These are phyloP conservation scores for Hydraecia micacea DNA, from an alignment of 2,888 invertebrate genomes.

Conservation along the genomic window DNA sequence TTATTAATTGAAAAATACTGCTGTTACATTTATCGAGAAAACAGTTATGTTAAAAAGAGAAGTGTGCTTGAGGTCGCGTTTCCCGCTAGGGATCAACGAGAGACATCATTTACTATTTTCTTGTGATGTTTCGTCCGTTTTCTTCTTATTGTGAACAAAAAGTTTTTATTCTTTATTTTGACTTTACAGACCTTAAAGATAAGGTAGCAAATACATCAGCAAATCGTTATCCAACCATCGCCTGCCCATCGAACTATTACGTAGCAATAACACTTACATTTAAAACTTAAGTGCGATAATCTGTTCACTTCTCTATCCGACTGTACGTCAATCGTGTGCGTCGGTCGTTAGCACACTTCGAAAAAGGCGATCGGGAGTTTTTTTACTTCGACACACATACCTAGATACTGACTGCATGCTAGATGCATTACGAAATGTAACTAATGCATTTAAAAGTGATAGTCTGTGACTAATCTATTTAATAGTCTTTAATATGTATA, in stretches of 20 bases:
- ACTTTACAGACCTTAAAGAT: conserved; percentile 12
- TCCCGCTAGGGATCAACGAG: conserved; percentile 31
- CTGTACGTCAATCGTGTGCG: conserved; percentile 52
- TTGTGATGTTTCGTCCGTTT: not conserved
- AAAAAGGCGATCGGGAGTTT: conserved; percentile 60
- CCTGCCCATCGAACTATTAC: conserved; percentile 28
- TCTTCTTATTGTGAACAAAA: not conserved
- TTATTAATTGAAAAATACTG: conserved; percentile 54
- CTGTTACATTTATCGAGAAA: conserved; percentile 42
- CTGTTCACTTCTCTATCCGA: conserved; percentile 41
- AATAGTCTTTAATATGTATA: conserved; percentile 29
- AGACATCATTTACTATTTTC: conserved; percentile 12
- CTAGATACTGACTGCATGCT: conserved; percentile 63
- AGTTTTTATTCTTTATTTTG: not conserved
- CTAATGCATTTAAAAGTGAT: conserved; percentile 60
- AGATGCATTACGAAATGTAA: conserved; percentile 66
- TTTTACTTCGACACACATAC: conserved; percentile 66
- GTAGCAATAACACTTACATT: conserved; percentile 30
- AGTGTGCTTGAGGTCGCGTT: conserved; percentile 1
- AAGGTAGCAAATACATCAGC: not conserved
- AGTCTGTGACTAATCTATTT: conserved; percentile 62
- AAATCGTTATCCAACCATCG: conserved; percentile 30
- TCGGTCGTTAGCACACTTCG: conserved; percentile 64
- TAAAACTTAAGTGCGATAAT: conserved; percentile 22
- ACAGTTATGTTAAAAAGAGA: conserved; percentile 24